Percentiles rank a stretch among this genome's conserved stretches.
Conservation (phyloP, 2,113 vertebrate species). For the Marmota monax region DNA sequence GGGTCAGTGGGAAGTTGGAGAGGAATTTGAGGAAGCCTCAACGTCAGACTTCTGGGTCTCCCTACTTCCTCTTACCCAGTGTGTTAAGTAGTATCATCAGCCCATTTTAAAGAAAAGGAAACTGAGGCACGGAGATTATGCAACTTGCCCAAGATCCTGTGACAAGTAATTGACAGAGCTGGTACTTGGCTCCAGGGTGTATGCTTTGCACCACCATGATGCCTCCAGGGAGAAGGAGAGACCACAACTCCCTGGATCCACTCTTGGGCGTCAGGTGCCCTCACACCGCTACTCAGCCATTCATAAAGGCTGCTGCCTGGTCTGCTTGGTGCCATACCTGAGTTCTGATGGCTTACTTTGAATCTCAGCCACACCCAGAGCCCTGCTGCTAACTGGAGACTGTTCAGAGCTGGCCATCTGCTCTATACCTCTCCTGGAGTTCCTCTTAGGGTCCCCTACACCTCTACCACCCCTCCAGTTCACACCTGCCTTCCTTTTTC, state of each 20-base stretch:
- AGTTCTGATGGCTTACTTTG: not conserved
- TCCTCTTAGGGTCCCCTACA: not conserved
- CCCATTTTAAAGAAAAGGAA: not conserved
- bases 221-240: accelerated
- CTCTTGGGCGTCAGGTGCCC: accelerated
- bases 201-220: too few species aligned
- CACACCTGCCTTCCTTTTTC: accelerated
- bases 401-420: not conserved
- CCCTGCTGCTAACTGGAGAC: accelerated
- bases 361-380: not conserved
- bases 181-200: too few species aligned
- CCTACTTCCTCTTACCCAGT: not conserved
- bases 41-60: too few species aligned
- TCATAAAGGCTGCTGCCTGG: accelerated
- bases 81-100: too few species aligned
- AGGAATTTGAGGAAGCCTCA: not conserved
- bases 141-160: too few species aligned
- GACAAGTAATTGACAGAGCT: not conserved
- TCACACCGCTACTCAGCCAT: accelerated
- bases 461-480: not conserved
- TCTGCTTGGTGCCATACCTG: accelerated
- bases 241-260: accelerated
- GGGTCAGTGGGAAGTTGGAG: too few species aligned
- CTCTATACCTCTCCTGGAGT: not conserved
- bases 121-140: not conserved